These are phyloP conservation scores for Desmodus rotundus DNA, from an alignment of 2,113 vertebrate species.

Conservation along the genomic window DNA sequence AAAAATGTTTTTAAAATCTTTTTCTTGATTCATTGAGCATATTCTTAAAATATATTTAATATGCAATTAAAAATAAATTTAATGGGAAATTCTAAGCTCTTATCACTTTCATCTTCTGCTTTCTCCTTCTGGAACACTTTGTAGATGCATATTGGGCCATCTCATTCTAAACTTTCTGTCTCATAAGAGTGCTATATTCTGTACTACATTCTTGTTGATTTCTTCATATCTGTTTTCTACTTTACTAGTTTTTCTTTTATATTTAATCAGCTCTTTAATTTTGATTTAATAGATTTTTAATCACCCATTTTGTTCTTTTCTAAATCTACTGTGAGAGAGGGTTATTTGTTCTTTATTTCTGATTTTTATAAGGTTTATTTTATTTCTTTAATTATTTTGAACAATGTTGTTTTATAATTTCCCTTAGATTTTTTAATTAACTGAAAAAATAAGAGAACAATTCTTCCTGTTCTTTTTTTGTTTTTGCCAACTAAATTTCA, in stretches of 20 bases:
- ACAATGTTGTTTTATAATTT: not conserved
- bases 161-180: not conserved
- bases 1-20: not conserved
- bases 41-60: not conserved
- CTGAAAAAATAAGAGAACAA: not conserved
- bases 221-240: not conserved
- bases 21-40: not conserved
- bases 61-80: not conserved
- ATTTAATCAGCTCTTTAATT: not conserved
- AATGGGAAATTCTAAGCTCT: not conserved
- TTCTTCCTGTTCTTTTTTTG: not conserved
- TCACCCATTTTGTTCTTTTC: not conserved
- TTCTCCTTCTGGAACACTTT: not conserved
- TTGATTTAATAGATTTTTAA: not conserved
- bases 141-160: too few relatives aligned
- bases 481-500: not conserved
- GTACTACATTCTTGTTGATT: not conserved
- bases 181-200: not conserved
- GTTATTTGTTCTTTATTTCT: not conserved
- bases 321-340: not conserved
- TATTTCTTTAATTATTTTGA: not conserved
- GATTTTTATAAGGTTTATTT: not conserved
- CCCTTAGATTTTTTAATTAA: not conserved
- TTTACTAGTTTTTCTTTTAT: not conserved
- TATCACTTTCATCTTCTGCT: not conserved